phyloP scores from a whole-genome alignment of 2,888 invertebrate genomes.

The Quadriops clusia region DNA sequence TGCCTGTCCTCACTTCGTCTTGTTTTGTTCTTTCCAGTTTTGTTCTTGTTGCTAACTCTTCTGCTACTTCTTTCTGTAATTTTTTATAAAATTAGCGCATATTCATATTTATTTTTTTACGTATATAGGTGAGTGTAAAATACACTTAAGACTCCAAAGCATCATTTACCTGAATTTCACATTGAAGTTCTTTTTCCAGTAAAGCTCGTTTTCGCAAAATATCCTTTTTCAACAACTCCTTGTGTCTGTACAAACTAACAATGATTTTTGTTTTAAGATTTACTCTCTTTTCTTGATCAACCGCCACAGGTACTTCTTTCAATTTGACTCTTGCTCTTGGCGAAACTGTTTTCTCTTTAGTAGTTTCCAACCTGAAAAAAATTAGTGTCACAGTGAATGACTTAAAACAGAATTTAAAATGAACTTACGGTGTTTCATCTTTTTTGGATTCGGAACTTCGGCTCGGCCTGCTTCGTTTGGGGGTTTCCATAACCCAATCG shows the following conservation, averaged over 20 bases:
- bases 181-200: constrained; percentile 78
- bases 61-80: constrained; percentile 59
- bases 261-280: constrained; percentile 52
- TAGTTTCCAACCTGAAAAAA: constrained; percentile 10
- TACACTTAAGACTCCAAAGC: constrained; percentile 7
- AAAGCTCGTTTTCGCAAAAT: constrained; percentile 82
- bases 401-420: not conserved
- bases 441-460: constrained; percentile 26
- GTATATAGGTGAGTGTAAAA: no score
- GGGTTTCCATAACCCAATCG: constrained; percentile 39
- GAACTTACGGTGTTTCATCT: constrained; percentile 30
- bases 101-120: not conserved
- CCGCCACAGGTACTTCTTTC: constrained; percentile 29
- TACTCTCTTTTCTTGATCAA: constrained; percentile 44
- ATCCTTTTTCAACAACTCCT: constrained; percentile 85
- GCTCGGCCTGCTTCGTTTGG: constrained; percentile 30
- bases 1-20: constrained; percentile 42
- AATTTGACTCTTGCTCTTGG: constrained; percentile 30
- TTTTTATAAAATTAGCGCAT: constrained; percentile 8
- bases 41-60: constrained; percentile 57
- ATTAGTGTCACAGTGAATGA: not conserved
- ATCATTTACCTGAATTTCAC: constrained; percentile 65
- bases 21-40: constrained; percentile 57
- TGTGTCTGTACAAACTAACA: constrained; percentile 72
- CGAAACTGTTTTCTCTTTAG: constrained; percentile 28